Evolutionary conservation across 1,140 invertebrate genomes (phyloP).

Genomic region (Sipha flava): DNA sequence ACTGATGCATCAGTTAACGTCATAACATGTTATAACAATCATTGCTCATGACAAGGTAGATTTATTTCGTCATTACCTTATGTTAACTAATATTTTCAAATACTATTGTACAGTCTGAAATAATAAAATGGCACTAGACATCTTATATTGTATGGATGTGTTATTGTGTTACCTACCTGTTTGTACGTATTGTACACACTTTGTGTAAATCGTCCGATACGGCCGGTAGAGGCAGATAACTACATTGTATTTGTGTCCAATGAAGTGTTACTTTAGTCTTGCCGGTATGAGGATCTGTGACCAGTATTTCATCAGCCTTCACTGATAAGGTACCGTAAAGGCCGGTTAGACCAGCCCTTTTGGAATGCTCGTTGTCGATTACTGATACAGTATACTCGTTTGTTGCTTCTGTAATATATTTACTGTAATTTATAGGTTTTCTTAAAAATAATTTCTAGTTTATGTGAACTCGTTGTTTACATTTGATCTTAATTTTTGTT

Average conservation of each 20-base stretch:
- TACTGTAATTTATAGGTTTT: neutral
- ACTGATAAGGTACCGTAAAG: constrained; percentile 48
- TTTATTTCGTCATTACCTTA: too few species aligned
- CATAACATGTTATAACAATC: too few species aligned
- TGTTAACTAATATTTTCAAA: too few species aligned
- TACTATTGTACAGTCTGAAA: too few species aligned
- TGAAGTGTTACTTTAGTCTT: constrained; percentile 45
- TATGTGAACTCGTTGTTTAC: too few species aligned
- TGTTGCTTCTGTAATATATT: constrained; percentile 40
- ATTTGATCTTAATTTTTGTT: too few species aligned
- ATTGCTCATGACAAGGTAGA: too few species aligned
- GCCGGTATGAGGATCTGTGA: constrained; percentile 47
- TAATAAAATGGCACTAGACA: too few species aligned
- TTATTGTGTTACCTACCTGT: constrained; percentile 42
- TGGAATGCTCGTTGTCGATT: constrained; percentile 49
- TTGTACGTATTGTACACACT: constrained; percentile 50
- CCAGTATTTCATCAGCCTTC: constrained; percentile 44
- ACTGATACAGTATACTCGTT: constrained; percentile 48
- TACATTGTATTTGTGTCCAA: constrained; percentile 49
- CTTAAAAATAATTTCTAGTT: too few species aligned
- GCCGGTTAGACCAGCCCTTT: constrained; percentile 47
- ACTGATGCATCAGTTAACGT: too few species aligned
- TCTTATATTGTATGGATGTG: neutral
- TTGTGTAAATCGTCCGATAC: constrained; percentile 48
- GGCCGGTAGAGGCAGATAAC: constrained; percentile 46